Evolutionary conservation across 2,797 vertebrate genomes (phyloP).

Genomic region (Gila robusta): DNA sequence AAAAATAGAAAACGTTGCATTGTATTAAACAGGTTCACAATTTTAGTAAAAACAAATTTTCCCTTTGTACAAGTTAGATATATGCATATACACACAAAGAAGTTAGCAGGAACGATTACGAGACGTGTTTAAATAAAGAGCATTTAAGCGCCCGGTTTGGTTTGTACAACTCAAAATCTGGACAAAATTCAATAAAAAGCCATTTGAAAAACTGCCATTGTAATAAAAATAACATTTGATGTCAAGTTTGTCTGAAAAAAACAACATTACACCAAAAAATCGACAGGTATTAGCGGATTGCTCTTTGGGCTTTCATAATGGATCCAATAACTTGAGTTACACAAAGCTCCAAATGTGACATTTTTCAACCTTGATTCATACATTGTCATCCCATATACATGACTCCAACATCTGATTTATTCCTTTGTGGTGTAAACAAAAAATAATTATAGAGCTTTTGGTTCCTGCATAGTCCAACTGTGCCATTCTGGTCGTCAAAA

Average conservation of each 20-base stretch:
- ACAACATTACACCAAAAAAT: background rate
- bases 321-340: slow-evolving; percentile 25
- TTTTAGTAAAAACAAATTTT: slow-evolving; percentile 64
- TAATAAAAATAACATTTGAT: slow-evolving; percentile 22
- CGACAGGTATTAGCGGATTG: slow-evolving; percentile 37
- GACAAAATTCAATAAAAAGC: background rate
- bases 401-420: background rate
- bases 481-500: slow-evolving; percentile 32
- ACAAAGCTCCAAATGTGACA: background rate
- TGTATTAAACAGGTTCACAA: slow-evolving; percentile 64
- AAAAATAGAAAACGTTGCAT: slow-evolving; percentile 61
- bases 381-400: slow-evolving; percentile 11
- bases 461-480: slow-evolving; percentile 45
- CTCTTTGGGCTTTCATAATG: slow-evolving; percentile 56
- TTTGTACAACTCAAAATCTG: slow-evolving; percentile 14
- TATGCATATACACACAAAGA: slow-evolving; percentile 55
- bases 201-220: slow-evolving; percentile 1
- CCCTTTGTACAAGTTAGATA: slow-evolving; percentile 64
- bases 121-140: slow-evolving; percentile 16
- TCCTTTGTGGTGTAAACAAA: background rate
- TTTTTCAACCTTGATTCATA: slow-evolving; percentile 15
- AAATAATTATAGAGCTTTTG: background rate
- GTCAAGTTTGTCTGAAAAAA: background rate
- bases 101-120: slow-evolving; percentile 35
- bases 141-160: slow-evolving; percentile 15